phyloP scores from a whole-genome alignment of 2,888 invertebrate genomes.

The Temnothorax unifasciatus region DNA sequence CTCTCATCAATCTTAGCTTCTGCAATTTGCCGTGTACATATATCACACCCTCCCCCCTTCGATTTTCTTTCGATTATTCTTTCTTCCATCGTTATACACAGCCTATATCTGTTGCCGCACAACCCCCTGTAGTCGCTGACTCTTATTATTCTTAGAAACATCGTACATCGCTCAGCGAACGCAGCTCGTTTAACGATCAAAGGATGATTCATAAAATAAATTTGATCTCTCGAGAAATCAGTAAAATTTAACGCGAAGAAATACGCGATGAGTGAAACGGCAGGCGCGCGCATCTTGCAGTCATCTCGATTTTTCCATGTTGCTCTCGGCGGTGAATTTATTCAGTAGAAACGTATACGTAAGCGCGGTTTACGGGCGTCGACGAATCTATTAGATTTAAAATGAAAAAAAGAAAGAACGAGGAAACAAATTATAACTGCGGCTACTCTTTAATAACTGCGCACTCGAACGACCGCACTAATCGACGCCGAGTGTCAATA shows the following conservation, averaged over 20 bases:
- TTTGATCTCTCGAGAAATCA: not conserved
- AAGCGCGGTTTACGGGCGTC: not conserved
- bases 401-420: not conserved
- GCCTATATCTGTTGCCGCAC: conserved; percentile 73
- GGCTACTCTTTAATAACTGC: not conserved
- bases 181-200: not conserved
- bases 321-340: not conserved
- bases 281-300: not conserved
- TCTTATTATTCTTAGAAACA: conserved; percentile 44
- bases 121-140: conserved; percentile 70
- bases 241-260: not conserved
- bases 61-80: conserved; percentile 62
- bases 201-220: conserved; percentile 13
- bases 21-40: conserved; percentile 73
- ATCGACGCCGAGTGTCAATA: conserved; percentile 21
- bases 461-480: not conserved
- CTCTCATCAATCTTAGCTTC: conserved; percentile 82
- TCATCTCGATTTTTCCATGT: not conserved
- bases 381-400: conserved; percentile 5
- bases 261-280: not conserved
- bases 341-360: not conserved
- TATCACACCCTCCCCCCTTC: conserved; percentile 68
- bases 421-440: not conserved
- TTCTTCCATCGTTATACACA: conserved; percentile 69
- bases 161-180: conserved; percentile 65